Conservation (phyloP, 2,113 vertebrate genomes). For the Pipa parva region DNA sequence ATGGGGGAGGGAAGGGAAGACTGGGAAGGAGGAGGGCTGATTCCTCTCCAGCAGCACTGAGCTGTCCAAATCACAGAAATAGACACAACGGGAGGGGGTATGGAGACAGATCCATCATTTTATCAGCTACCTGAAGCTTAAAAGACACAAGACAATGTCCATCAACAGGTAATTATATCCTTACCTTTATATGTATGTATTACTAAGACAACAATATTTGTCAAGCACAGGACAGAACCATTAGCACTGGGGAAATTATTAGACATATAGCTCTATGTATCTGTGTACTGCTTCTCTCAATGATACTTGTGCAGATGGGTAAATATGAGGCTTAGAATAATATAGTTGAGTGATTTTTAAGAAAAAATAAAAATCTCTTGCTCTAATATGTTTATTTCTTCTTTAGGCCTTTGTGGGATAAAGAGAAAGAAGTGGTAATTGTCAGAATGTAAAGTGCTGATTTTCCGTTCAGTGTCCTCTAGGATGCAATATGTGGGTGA, state of each 20-base stretch:
- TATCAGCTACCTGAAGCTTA: conserved; percentile 33
- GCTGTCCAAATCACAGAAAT: conserved; percentile 39
- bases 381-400: conserved; percentile 22
- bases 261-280: conserved; percentile 2
- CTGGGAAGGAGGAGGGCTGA: neutral
- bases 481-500: conserved; percentile 11
- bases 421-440: conserved; percentile 9
- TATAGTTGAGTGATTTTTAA: neutral
- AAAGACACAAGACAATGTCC: conserved; percentile 25
- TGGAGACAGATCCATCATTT: conserved; percentile 34
- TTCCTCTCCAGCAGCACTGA: conserved; percentile 31
- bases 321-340: neutral
- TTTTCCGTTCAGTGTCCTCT: conserved; percentile 1
- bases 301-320: neutral
- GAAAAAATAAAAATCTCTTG: neutral
- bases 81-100: conserved; percentile 32
- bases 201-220: neutral
- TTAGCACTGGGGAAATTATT: neutral
- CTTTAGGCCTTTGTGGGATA: conserved; percentile 27
- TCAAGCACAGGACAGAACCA: neutral
- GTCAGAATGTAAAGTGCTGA: conserved; percentile 21
- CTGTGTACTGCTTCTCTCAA: neutral
- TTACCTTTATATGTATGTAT: neutral
- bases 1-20: conserved; percentile 17
- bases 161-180: conserved; percentile 39